phyloP scores from a whole-genome alignment of 92 coral and sea anemone genomes.

The Palythoa grandis region DNA sequence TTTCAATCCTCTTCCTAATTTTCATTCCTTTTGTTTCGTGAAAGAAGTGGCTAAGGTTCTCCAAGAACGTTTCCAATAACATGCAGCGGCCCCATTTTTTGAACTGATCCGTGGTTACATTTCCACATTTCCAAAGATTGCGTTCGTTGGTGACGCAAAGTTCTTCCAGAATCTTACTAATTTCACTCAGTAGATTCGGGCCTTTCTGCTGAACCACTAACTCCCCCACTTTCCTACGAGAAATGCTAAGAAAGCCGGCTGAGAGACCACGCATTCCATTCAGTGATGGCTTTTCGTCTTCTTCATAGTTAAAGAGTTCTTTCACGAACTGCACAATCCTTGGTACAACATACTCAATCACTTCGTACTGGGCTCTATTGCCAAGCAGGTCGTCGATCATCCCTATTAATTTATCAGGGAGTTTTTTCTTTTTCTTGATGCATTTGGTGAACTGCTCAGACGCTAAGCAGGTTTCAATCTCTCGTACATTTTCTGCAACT shows the following conservation, averaged over 20 bases:
- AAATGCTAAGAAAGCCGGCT: neutral
- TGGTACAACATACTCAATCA: conserved; percentile 3
- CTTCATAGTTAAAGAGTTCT: neutral
- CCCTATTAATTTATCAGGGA: neutral
- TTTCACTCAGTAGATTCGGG: conserved; percentile 15
- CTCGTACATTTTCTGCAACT: neutral
- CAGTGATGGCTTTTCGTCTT: conserved; percentile 1
- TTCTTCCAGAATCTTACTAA: conserved; percentile 18
- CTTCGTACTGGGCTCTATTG: neutral
- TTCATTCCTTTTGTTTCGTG: conserved; percentile 16
- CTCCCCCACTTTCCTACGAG: neutral
- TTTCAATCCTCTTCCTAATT: conserved; percentile 12
- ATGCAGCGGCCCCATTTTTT: conserved; percentile 17
- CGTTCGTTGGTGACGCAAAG: conserved; percentile 9
- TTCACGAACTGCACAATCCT: conserved; percentile 23
- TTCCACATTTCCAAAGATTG: neutral
- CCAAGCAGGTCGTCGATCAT: conserved; percentile 1
- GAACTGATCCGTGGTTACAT: neutral
- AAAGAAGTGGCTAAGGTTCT: conserved; percentile 16
- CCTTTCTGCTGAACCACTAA: conserved; percentile 1
- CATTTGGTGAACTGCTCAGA: conserved; percentile 28
- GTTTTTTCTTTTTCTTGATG: neutral
- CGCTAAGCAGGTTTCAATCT: conserved; percentile 6
- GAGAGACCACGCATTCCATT: conserved; percentile 29
- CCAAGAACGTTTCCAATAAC: neutral